Percentiles rank a stretch among this genome's conserved stretches.
phyloP scores from a whole-genome alignment of 2,797 vertebrate species.

The Balearica regulorum region DNA sequence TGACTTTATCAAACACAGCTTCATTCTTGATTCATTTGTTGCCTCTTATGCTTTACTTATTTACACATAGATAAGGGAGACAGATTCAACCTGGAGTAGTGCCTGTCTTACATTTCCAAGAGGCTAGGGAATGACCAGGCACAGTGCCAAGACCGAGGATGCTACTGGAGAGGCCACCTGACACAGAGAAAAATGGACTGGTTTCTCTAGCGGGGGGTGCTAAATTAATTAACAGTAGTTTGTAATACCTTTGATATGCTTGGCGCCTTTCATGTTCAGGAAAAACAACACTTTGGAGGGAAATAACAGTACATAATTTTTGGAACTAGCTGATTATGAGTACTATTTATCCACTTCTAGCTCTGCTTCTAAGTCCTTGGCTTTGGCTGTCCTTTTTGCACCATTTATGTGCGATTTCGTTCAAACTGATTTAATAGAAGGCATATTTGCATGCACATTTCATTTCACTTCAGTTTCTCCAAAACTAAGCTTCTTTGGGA shows the following conservation, averaged over 20 bases:
- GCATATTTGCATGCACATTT: background rate
- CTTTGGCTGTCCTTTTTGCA: background rate
- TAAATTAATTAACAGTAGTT: conserved; percentile 1
- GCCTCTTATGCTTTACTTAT: background rate
- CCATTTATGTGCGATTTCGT: background rate
- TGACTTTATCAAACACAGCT: background rate
- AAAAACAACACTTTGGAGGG: background rate
- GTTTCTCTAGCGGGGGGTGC: background rate
- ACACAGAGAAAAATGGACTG: background rate
- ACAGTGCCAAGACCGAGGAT: background rate
- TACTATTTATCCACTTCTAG: background rate
- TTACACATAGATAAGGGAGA: background rate
- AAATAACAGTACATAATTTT: background rate
- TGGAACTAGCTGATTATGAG: background rate
- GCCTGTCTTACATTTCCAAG: background rate
- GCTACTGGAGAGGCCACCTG: background rate
- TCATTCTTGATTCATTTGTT: background rate
- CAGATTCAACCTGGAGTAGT: background rate
- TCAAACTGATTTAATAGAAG: background rate
- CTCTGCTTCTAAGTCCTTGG: background rate
- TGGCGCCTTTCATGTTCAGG: background rate
- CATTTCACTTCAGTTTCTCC: background rate
- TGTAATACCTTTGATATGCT: background rate
- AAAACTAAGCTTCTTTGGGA: background rate
- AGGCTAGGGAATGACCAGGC: background rate